phyloP scores from a whole-genome alignment of 2,113 vertebrate genomes.

The Gambusia holbrooki region DNA sequence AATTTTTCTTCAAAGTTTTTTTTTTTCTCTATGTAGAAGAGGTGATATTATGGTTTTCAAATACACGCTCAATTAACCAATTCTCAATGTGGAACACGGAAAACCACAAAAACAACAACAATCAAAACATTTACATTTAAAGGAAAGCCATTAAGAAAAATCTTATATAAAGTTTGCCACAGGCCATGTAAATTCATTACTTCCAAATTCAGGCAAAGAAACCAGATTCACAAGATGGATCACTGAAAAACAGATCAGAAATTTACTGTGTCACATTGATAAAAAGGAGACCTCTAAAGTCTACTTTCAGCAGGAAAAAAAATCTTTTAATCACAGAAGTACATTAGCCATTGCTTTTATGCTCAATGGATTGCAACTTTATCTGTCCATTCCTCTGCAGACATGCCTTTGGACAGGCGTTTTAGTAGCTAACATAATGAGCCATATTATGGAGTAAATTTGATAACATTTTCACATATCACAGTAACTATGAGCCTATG shows the following conservation, averaged over 20 bases:
- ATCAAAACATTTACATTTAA: neutral
- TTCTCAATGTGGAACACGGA: constrained; percentile 40
- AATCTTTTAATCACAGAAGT: neutral
- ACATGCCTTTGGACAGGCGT: neutral
- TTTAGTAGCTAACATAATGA: constrained; percentile 16
- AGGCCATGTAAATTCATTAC: neutral
- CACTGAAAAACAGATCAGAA: neutral
- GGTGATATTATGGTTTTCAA: constrained; percentile 70
- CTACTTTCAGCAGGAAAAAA: neutral
- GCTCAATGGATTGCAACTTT: neutral
- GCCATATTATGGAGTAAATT: constrained; percentile 8
- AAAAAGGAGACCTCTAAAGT: neutral
- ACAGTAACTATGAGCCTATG: constrained; percentile 17
- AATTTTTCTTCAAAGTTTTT: constrained; percentile 64
- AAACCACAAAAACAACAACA: neutral
- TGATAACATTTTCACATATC: constrained; percentile 24
- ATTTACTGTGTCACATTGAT: neutral
- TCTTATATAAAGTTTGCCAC: neutral
- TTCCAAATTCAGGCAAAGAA: neutral
- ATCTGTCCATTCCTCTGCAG: neutral
- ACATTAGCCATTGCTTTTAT: neutral
- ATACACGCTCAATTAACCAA: constrained; percentile 55
- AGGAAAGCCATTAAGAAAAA: neutral
- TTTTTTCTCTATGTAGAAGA: constrained; percentile 72
- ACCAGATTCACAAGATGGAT: neutral